A percentile compares a stretch with the other conserved stretches of the same genome.
These are phyloP conservation scores for Paracyclopina nana DNA, from an alignment of 1,140 invertebrate species.

Conservation along the genomic window DNA sequence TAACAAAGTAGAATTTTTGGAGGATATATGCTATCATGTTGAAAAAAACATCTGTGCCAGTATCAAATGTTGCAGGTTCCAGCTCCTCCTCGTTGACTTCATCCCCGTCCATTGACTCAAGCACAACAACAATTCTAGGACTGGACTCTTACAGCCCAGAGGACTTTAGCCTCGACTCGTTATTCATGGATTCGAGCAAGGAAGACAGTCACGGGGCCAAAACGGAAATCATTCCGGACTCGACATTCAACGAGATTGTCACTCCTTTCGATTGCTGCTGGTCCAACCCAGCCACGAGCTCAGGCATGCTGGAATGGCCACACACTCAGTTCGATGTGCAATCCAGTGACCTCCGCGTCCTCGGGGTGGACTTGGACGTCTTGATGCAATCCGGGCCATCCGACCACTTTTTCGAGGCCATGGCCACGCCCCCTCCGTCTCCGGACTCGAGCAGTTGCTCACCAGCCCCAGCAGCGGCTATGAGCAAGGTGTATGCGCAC, in stretches of 20 bases:
- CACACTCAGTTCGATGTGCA: neutral
- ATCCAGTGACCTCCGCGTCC: neutral
- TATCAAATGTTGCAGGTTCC: no score
- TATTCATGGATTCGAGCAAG: neutral
- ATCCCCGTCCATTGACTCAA: no score
- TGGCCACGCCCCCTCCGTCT: neutral
- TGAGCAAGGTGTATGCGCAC: neutral
- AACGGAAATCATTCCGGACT: neutral
- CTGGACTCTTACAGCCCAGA: no score
- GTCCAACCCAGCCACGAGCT: neutral
- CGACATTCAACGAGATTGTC: neutral
- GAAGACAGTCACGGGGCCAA: no score
- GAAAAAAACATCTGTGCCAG: no score
- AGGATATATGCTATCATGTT: no score
- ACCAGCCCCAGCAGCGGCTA: neutral
- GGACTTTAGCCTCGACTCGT: conserved; percentile 2
- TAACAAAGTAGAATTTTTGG: no score
- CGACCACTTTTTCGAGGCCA: neutral
- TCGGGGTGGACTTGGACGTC: neutral
- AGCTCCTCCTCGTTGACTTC: no score
- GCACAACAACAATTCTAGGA: no score
- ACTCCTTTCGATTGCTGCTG: neutral
- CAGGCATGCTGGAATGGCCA: neutral
- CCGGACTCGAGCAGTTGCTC: neutral
- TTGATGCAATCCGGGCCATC: neutral